Evolutionary conservation across 2,888 invertebrate genomes (phyloP).

Genomic region (Acheta domesticus): DNA sequence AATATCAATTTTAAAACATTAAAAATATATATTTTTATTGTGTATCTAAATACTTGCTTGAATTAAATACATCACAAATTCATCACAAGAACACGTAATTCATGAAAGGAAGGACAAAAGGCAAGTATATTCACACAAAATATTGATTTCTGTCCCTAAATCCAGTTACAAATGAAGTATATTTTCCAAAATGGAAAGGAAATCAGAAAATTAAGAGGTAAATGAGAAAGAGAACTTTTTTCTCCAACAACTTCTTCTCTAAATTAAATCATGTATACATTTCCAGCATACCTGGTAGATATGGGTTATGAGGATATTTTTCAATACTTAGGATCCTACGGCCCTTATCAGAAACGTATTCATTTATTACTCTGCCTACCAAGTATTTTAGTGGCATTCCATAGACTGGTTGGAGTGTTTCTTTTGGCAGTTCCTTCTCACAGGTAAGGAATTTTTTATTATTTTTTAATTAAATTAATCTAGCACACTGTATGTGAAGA

Average conservation of each 20-base stretch:
- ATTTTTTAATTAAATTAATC: too few species aligned
- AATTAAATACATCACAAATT: too few species aligned
- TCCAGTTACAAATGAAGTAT: neutral
- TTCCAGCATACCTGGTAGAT: constrained; percentile 6
- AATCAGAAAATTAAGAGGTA: too few species aligned
- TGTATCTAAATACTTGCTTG: too few species aligned
- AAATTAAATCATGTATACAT: neutral
- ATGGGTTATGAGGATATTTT: constrained; percentile 58
- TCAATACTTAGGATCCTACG: constrained; percentile 64
- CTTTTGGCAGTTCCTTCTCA: constrained; percentile 62
- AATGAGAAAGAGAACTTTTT: too few species aligned
- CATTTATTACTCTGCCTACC: constrained; percentile 67
- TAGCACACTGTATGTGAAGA: neutral
- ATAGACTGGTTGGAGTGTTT: constrained; percentile 68
- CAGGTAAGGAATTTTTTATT: constrained; percentile 47
- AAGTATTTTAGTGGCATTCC: constrained; percentile 67
- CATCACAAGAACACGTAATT: too few species aligned
- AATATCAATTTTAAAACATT: too few species aligned
- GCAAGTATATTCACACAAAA: too few species aligned
- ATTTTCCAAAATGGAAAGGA: too few species aligned
- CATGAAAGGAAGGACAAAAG: too few species aligned
- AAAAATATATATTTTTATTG: too few species aligned
- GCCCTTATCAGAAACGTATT: constrained; percentile 64
- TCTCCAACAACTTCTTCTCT: neutral
- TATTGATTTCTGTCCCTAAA: neutral